Conservation (phyloP, 1,140 invertebrate genomes). For the Thereuonema tuberculata region DNA sequence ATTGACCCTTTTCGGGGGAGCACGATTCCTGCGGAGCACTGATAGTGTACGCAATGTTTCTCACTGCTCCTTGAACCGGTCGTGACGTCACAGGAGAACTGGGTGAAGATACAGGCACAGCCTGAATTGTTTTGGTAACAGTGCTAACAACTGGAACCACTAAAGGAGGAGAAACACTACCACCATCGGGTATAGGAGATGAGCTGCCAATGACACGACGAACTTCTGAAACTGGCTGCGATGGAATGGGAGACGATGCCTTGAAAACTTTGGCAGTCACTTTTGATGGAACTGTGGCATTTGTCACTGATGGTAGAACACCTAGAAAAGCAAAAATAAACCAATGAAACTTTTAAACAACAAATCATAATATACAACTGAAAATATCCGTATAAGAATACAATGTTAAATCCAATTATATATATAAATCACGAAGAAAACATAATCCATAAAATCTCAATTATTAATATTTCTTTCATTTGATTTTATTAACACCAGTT, state of each 20-base stretch:
- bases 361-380: no score
- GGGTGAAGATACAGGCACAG: background rate
- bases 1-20: background rate
- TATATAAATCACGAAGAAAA: no score
- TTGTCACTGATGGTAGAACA: no score
- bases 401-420: no score
- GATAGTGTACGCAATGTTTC: background rate
- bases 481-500: no score
- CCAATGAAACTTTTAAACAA: no score
- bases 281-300: background rate
- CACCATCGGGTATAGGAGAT: background rate
- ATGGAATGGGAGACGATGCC: background rate
- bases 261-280: background rate
- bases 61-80: constrained; percentile 11
- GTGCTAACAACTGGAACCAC: constrained; percentile 1
- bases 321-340: no score
- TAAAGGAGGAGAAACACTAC: background rate
- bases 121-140: background rate
- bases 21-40: no score
- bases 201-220: background rate
- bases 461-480: no score
- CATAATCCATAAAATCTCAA: no score
- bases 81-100: background rate
- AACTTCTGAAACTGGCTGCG: background rate
- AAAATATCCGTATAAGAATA: no score